Conservation (phyloP, 2,113 vertebrate species). For the Scopus umbretta region DNA sequence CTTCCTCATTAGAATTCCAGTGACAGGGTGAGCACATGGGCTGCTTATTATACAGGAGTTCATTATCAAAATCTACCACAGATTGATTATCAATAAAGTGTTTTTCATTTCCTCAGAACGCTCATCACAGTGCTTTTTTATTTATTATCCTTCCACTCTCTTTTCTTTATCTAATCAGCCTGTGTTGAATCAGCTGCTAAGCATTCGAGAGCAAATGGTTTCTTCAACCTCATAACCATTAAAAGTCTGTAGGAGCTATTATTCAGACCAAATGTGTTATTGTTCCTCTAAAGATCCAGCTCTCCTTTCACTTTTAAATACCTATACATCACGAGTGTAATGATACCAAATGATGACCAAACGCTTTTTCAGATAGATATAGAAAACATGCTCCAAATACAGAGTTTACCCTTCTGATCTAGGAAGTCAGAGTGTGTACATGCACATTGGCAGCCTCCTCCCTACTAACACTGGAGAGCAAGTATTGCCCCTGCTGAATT, state of each 20-base stretch:
- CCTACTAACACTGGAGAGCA: not conserved
- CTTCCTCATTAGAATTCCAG: constrained; percentile 35
- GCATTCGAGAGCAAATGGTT: constrained; percentile 16
- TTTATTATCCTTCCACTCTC: constrained; percentile 31
- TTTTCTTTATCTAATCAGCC: constrained; percentile 51
- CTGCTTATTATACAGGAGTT: constrained; percentile 50
- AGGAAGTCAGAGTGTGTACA: not conserved
- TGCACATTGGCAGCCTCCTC: not conserved
- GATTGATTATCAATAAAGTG: constrained; percentile 57
- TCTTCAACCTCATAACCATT: constrained; percentile 5
- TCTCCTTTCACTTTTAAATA: constrained; percentile 3
- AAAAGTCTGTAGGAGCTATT: not conserved
- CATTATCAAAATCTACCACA: constrained; percentile 54
- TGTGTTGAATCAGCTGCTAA: constrained; percentile 44
- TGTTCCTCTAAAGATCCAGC: not conserved
- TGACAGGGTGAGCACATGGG: not conserved
- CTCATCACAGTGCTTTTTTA: not conserved
- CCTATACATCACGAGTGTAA: not conserved
- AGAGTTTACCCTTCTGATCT: not conserved
- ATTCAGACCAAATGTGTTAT: not conserved
- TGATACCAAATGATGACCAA: not conserved
- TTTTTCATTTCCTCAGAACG: constrained; percentile 49
- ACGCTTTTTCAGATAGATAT: not conserved
- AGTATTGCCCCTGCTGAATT: not conserved
- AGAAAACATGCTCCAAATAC: not conserved